These are phyloP conservation scores for Corythoichthys haematopterus DNA, from an alignment of 2,113 vertebrate species.

Conservation along the genomic window DNA sequence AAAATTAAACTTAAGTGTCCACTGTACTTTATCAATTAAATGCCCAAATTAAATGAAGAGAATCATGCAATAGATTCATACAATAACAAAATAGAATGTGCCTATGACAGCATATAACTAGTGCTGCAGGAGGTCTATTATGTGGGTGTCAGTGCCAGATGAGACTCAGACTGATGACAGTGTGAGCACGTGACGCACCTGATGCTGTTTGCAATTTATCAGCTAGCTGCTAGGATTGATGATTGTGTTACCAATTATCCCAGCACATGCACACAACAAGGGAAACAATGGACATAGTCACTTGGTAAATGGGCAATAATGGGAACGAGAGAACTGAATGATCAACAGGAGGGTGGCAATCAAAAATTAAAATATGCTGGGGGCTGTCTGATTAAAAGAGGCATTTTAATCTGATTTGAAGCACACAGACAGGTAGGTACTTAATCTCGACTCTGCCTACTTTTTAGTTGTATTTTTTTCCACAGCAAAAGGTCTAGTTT, in stretches of 20 bases:
- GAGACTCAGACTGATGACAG: slow-evolving; percentile 45
- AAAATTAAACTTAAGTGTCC: slow-evolving; percentile 44
- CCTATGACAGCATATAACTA: slow-evolving; percentile 36
- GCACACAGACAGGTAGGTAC: slow-evolving; percentile 28
- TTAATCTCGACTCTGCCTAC: slow-evolving; percentile 40
- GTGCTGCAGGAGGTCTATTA: slow-evolving; percentile 32
- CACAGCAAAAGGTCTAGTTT: slow-evolving; percentile 16
- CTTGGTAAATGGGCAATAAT: slow-evolving; percentile 59
- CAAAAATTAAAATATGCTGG: slow-evolving; percentile 9
- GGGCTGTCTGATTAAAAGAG: not conserved
- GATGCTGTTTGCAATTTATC: slow-evolving; percentile 52
- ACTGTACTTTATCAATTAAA: slow-evolving; percentile 41
- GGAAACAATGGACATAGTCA: slow-evolving; percentile 56
- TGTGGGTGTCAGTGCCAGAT: slow-evolving; percentile 18
- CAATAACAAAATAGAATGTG: slow-evolving; percentile 27
- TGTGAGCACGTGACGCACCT: slow-evolving; percentile 36
- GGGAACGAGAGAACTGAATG: slow-evolving; percentile 31
- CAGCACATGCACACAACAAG: slow-evolving; percentile 52
- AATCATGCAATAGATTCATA: slow-evolving; percentile 30
- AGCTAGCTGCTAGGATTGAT: slow-evolving; percentile 36
- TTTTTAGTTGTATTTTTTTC: slow-evolving; percentile 4
- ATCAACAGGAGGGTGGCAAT: slow-evolving; percentile 13
- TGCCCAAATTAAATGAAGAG: slow-evolving; percentile 44
- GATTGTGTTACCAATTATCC: slow-evolving; percentile 62
- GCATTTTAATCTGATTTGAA: slow-evolving; percentile 22